Base-by-base conservation (phyloP, 2,888 invertebrate species). In the Leptinotarsa peninsularis region DNA sequence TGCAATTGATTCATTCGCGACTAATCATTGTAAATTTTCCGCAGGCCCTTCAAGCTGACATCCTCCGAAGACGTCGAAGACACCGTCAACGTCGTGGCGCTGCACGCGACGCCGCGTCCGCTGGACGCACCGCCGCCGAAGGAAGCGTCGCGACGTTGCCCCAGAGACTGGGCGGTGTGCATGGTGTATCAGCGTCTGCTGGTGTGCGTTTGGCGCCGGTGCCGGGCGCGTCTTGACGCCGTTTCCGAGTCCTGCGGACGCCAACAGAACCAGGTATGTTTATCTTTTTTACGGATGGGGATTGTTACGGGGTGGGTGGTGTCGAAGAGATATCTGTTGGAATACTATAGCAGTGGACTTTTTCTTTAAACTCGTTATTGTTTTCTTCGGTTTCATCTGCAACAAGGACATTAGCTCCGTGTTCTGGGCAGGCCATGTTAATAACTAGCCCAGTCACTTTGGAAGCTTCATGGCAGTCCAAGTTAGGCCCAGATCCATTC, bases 181-280 rank as follows among this genome's bases (percentile, higher is more conserved):
- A 79, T 75, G 73, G 78, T 82, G 74, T 84, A 82, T 78, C 78
- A 79, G 72, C 78, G 81, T 63, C 76, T 82, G 72, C 78, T 83
- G 72, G 76, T 84, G 76, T 78, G 78, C 73, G 82, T 80, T 73
- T 82, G 83, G 83, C 82, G 83, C 78, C 84, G 82, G 10, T 75
- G 72, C 58, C 81, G 78, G 76, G 76, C 71, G 56, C 78, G 78
- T 67, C 73, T 79, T 43, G 74, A 74, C 69, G 77, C 78, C 67
- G 67, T 81, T 15, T 68, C 77, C 70, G 81, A 83, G 66, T 71
- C 81, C 73, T 75, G 75, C 60, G 78, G 80, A 76, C 81, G 80
- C 67, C 82, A 72, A 50, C 71, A 71, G 49, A 76, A 76, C 66
- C 76, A 76, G 76, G 76, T 72, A 27, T 14, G 72, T 63, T 27